phyloP scores from a whole-genome alignment of 1,140 invertebrate genomes.

The Lasioglossum baleicum region DNA sequence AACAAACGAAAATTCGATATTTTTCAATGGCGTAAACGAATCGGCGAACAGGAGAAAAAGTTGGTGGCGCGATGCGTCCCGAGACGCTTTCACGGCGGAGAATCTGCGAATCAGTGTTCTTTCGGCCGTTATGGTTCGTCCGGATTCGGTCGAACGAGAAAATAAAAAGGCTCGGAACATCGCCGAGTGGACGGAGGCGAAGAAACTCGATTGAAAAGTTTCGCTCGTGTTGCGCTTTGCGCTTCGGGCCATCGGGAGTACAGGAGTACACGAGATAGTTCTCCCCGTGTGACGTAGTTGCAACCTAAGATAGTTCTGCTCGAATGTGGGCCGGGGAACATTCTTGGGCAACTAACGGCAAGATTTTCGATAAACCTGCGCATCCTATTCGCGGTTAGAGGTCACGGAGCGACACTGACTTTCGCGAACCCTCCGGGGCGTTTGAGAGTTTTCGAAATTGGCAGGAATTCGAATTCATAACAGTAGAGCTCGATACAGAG shows the following conservation, averaged over 20 bases:
- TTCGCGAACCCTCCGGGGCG: not conserved
- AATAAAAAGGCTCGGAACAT: too few species aligned
- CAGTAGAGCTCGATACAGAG: too few species aligned
- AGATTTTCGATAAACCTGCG: not conserved
- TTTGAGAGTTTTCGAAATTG: not conserved
- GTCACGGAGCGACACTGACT: not conserved
- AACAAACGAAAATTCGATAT: slow-evolving; percentile 68
- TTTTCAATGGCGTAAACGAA: not conserved
- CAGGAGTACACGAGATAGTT: not conserved
- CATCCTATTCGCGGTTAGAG: not conserved
- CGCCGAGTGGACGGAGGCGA: not conserved
- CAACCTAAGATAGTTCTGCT: slow-evolving; percentile 21
- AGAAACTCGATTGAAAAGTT: slow-evolving; percentile 6
- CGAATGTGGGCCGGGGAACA: slow-evolving; percentile 23
- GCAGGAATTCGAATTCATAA: not conserved
- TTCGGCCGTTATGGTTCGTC: too few species aligned
- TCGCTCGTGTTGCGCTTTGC: not conserved
- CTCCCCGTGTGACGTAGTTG: not conserved
- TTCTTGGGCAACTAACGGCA: not conserved
- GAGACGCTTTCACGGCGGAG: too few species aligned
- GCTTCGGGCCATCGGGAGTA: not conserved
- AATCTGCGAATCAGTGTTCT: too few species aligned
- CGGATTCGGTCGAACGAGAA: too few species aligned
- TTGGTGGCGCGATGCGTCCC: too few species aligned
- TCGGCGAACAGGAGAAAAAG: too few species aligned